Conservation (phyloP, 2,888 invertebrate species). For the Ichneumon xanthorius region DNA sequence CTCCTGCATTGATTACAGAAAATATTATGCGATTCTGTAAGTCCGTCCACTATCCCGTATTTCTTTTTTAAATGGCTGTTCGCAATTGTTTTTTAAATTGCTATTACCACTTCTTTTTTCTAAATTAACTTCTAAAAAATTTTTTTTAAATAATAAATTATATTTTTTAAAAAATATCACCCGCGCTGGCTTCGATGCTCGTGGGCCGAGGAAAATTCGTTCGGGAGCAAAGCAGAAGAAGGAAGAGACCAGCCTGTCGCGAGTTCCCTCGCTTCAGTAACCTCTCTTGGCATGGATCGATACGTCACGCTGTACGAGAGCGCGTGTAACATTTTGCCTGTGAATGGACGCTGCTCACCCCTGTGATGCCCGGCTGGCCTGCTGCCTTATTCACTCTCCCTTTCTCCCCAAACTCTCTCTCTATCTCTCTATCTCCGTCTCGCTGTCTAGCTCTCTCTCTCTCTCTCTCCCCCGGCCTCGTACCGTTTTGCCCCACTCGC, state of each 20-base stretch:
- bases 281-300: slow-evolving; percentile 72
- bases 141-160: too few species aligned
- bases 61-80: too few species aligned
- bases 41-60: too few species aligned
- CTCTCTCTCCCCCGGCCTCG: neutral
- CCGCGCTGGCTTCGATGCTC: neutral
- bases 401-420: neutral
- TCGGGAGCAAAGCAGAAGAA: slow-evolving; percentile 30
- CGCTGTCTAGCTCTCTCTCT: neutral
- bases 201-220: slow-evolving; percentile 38
- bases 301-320: slow-evolving; percentile 70
- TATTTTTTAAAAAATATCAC: too few species aligned
- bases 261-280: slow-evolving; percentile 29
- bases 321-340: slow-evolving; percentile 70
- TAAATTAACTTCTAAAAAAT: too few species aligned
- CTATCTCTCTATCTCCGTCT: neutral
- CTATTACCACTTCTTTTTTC: too few species aligned
- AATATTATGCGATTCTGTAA: too few species aligned
- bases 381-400: slow-evolving; percentile 32
- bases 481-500: slow-evolving; percentile 26
- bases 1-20: too few species aligned
- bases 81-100: too few species aligned
- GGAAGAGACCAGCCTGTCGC: slow-evolving; percentile 19
- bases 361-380: slow-evolving; percentile 49
- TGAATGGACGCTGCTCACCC: slow-evolving; percentile 73